Evolutionary conservation across 2,113 vertebrate genomes (phyloP), one percentile per base, ranked within the genome.

Genomic region (Taurulus bubalis): DNA sequence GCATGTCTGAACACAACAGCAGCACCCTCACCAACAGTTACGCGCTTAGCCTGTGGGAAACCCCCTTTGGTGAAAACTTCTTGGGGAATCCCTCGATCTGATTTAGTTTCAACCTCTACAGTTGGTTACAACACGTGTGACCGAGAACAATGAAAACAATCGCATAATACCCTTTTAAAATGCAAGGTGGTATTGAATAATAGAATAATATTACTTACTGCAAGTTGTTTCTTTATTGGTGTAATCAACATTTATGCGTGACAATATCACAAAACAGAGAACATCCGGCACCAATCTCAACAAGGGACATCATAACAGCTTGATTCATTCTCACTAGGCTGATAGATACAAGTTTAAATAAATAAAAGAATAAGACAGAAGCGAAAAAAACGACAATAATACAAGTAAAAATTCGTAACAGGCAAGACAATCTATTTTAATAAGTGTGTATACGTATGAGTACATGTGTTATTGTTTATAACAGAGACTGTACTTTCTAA

Each of bases 51-150:
- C 5, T 16, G 1, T 15, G 22, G 69, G 77, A 24, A 53, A 47
- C 0, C 30, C 30, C 53, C 60, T 20, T 4, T 14, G 0, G 2
- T 26, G 20, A 66, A 45, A 34, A 47, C 2, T 45, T 34, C 10
- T 16, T 22, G 69, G 77, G 77, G 51, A 80, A 73, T 66, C 38
- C 77, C 77, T 65, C 5, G 0, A 8, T 16, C 18, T 14, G 42
- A 2, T 22, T 40, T 26, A 38, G 15, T 56, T 79, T 65, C 32
- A 65, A 12, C 1, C 12, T 8, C 1, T 32, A 40, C 18, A 12
- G 26, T 0, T n/a, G 22, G 49, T 22, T 18, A 2, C 16, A 62
- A 40, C 2, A 63, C 45, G 22, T 24, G 49, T 22, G 45, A 20
- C 1, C 26, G 14, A 56, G 6, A 72, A 9, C 7, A 45, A 24